Evolutionary conservation across 2,797 vertebrate genomes (phyloP).

Genomic region (Gymnopithys bicolor): DNA sequence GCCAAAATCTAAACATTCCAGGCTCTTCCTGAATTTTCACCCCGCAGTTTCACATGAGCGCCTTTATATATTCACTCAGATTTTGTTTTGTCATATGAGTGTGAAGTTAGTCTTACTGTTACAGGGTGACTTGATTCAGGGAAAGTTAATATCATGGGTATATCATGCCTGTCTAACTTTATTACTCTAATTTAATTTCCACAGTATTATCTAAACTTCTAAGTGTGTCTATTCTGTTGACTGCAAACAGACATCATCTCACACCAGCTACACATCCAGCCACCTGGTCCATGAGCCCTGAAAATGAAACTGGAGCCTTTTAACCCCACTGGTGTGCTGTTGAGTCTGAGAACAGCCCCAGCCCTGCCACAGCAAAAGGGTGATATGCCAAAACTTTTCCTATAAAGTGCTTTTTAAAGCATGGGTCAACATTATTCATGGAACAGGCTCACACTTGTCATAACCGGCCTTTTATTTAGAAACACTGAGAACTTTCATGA

Average conservation of each 20-base stretch:
- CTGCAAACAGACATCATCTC: background rate
- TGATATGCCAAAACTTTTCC: background rate
- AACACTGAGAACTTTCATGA: background rate
- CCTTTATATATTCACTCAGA: background rate
- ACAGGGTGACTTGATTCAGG: background rate
- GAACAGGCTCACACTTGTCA: background rate
- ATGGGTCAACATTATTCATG: background rate
- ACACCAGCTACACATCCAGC: background rate
- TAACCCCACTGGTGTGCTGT: accelerated
- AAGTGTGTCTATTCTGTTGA: background rate
- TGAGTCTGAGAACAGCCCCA: background rate
- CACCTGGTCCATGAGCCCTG: background rate
- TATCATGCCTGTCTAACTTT: background rate
- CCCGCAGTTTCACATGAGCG: background rate
- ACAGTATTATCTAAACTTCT: background rate
- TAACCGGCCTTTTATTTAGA: background rate
- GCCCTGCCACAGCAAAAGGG: accelerated
- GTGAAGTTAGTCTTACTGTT: background rate
- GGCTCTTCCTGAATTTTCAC: background rate
- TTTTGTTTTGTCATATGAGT: background rate
- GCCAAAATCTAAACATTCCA: background rate
- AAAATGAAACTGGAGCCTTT: background rate
- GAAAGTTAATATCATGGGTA: background rate
- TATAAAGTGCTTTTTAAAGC: background rate
- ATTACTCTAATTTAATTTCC: background rate